phyloP scores from a whole-genome alignment of 2,888 invertebrate species.

The Agrochola lota region DNA sequence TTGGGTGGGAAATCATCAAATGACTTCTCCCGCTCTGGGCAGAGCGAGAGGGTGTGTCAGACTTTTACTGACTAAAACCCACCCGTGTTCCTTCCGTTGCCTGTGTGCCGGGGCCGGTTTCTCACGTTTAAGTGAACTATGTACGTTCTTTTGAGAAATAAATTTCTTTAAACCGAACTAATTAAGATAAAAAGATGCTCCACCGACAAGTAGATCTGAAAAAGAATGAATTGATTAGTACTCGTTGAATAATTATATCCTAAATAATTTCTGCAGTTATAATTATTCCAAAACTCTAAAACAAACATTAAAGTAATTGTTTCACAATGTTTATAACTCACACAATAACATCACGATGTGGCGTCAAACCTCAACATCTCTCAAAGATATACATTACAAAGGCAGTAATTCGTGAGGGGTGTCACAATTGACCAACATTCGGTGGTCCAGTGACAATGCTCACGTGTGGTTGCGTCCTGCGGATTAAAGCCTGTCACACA shows the following conservation, averaged over 20 bases:
- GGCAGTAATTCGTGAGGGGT: not conserved
- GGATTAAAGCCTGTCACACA: not conserved
- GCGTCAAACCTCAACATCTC: too few species aligned
- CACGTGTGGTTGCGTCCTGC: not conserved
- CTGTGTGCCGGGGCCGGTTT: too few species aligned
- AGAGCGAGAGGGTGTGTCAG: too few species aligned
- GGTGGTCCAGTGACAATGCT: slow-evolving; percentile 23
- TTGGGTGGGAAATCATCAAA: too few species aligned
- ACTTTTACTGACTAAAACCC: too few species aligned
- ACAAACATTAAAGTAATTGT: not conserved
- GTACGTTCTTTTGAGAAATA: too few species aligned
- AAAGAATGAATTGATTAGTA: not conserved
- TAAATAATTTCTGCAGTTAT: not conserved
- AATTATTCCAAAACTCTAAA: not conserved
- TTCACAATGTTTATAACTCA: not conserved
- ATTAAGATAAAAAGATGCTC: not conserved
- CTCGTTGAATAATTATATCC: not conserved
- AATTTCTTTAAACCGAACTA: too few species aligned
- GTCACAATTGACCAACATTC: slow-evolving; percentile 19
- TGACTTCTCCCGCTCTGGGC: too few species aligned
- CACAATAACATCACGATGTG: not conserved
- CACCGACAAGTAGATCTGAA: not conserved
- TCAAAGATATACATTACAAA: not conserved
- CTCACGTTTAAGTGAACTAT: too few species aligned
- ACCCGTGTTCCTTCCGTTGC: too few species aligned